Evolutionary conservation across 2,888 invertebrate genomes (phyloP), one percentile per base, ranked within the genome.

Genomic region (Pollenia labialis): DNA sequence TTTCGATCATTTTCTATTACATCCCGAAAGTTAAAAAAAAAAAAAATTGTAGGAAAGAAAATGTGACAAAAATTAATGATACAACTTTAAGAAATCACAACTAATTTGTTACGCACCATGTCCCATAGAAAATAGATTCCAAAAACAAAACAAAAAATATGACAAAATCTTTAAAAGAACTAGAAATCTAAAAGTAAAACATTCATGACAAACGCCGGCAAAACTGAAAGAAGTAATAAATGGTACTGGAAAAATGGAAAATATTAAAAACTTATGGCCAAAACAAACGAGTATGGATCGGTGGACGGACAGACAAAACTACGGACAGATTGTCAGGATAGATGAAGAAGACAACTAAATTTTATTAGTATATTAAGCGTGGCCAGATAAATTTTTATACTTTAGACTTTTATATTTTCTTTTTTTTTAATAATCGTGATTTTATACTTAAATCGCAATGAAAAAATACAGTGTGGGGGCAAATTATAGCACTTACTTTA

Each of bases 31-130:
- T 32, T 4, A 12, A 16, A 46, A 14, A 44, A 32, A 46, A 32
- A 18, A 50, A 54, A 69, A 64, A 52, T 14, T 40, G 46, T 40
- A 40, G 44, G 54, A 69, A 48, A 52, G 23, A 48, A 83, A 84
- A 66, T 68, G 84, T 84, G 84, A 86, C 79, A 72, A 76, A 90
- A 91, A 91, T 90, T 92, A 90, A 92, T 92, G 90, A 89, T 89
- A 90, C 89, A 88, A 91, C 89, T 90, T 89, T 88, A 88, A 89
- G 88, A 89, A 90, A 91, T 91, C 91, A 90, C 84, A 90, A 89
- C 88, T 90, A 91, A 91, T 92, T 90, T 91, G 91, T 91, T 89
- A 89, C 87, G 84, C 83, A 81, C 60, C 81, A 83, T 80, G 81
- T 85, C 32, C 18, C 46, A 60, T 32, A 48, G 18, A 64, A 69